A percentile compares a stretch with the other conserved stretches of the same genome.
Evolutionary conservation across 2,113 vertebrate species (phyloP).

Genomic region (Murina feae): DNA sequence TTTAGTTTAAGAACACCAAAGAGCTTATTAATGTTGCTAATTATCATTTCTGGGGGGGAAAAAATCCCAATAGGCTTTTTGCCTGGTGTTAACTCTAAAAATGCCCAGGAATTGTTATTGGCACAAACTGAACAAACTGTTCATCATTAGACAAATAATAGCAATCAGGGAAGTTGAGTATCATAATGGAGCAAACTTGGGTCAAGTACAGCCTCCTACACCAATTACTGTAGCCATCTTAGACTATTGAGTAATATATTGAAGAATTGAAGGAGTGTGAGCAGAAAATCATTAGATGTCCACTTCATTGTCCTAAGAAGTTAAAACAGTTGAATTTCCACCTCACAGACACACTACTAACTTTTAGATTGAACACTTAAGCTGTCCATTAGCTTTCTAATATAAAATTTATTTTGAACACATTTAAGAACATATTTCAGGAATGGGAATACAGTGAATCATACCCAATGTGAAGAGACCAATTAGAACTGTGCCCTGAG

Average conservation of each 20-base stretch:
- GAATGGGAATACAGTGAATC: background rate
- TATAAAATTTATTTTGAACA: constrained; percentile 13
- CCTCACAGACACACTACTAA: background rate
- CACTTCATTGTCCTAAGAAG: background rate
- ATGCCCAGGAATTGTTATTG: background rate
- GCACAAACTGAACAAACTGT: background rate
- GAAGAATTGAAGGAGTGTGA: background rate
- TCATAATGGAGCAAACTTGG: background rate
- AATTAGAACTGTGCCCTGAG: constrained; percentile 7
- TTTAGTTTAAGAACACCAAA: background rate
- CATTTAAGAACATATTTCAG: background rate
- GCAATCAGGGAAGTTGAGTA: background rate
- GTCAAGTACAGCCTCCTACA: background rate
- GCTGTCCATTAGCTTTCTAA: background rate
- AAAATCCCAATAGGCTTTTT: background rate
- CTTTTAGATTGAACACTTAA: background rate
- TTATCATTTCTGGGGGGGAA: background rate
- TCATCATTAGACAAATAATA: background rate
- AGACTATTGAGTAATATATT: background rate
- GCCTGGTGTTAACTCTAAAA: background rate
- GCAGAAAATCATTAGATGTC: background rate
- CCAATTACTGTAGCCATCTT: background rate
- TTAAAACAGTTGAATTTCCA: background rate
- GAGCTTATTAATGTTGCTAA: background rate
- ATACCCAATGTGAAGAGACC: background rate